Conservation (phyloP, 1,140 invertebrate species). For the Drosophila baimaii region DNA sequence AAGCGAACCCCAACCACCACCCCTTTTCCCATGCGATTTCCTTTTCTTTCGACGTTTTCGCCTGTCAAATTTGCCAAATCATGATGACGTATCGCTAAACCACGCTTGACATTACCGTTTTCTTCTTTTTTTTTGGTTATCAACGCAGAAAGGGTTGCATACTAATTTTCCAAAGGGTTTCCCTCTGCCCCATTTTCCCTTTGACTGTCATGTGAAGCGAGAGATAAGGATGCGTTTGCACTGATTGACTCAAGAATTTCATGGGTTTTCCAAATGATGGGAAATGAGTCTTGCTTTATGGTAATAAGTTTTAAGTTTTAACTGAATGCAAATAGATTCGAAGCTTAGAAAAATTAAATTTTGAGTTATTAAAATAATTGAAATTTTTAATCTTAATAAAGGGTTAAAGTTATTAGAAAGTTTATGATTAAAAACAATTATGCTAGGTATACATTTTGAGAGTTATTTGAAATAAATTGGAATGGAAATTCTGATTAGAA, state of each 20-base stretch:
- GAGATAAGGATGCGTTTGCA: constrained; percentile 45
- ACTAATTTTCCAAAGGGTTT: constrained; percentile 48
- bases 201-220: constrained; percentile 15
- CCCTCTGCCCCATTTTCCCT: constrained; percentile 19
- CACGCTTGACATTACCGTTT: constrained; percentile 69
- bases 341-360: too few species aligned
- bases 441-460: too few species aligned
- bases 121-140: constrained; percentile 57
- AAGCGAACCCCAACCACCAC: constrained; percentile 21
- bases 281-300: neutral
- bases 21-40: constrained; percentile 3
- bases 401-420: too few species aligned
- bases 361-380: too few species aligned
- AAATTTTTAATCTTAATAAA: too few species aligned
- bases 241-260: constrained; percentile 27
- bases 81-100: constrained; percentile 79
- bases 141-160: constrained; percentile 62
- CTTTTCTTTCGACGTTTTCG: constrained; percentile 50
- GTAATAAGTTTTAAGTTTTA: neutral
- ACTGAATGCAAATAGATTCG: neutral
- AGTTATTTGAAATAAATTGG: too few species aligned
- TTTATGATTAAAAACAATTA: too few species aligned
- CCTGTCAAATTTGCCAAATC: constrained; percentile 81
- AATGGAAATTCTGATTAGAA: too few species aligned
- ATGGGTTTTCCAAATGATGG: constrained; percentile 6